Evolutionary conservation across 2,113 vertebrate species (phyloP).

Genomic region (Saccopteryx bilineata): DNA sequence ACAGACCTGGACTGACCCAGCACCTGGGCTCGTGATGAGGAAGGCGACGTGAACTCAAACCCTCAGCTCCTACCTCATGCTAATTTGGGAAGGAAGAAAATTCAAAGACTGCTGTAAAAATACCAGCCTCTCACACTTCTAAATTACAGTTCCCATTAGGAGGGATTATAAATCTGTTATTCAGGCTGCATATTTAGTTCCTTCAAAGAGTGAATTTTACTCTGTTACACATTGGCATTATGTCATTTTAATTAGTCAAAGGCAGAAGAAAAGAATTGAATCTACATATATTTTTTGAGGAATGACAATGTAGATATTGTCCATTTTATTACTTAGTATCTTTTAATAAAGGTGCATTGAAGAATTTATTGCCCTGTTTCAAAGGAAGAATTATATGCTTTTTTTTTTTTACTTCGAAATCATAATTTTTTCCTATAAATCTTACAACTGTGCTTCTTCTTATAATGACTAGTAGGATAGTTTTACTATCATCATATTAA

Average conservation of each 20-base stretch:
- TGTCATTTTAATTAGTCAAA: not conserved
- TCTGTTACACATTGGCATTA: not conserved
- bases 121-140: not conserved
- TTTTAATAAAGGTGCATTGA: not conserved
- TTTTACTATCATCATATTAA: not conserved
- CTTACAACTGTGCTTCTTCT: not conserved
- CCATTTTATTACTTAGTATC: not conserved
- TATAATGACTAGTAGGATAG: not conserved
- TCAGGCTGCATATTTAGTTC: not conserved
- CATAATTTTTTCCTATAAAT: not conserved
- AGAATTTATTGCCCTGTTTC: not conserved
- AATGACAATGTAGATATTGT: not conserved
- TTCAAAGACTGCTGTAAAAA: not conserved
- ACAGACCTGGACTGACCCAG: not conserved
- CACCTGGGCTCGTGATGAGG: not conserved
- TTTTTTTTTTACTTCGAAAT: not conserved
- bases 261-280: not conserved
- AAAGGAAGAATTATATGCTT: not conserved
- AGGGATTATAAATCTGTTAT: not conserved
- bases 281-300: not conserved
- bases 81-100: not conserved
- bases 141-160: not conserved
- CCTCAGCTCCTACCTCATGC: not conserved
- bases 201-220: not conserved
- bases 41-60: too few relatives aligned